Evolutionary conservation across 2,888 invertebrate species (phyloP), one percentile per base, ranked within the genome.

Genomic region (Cephalotes varians): DNA sequence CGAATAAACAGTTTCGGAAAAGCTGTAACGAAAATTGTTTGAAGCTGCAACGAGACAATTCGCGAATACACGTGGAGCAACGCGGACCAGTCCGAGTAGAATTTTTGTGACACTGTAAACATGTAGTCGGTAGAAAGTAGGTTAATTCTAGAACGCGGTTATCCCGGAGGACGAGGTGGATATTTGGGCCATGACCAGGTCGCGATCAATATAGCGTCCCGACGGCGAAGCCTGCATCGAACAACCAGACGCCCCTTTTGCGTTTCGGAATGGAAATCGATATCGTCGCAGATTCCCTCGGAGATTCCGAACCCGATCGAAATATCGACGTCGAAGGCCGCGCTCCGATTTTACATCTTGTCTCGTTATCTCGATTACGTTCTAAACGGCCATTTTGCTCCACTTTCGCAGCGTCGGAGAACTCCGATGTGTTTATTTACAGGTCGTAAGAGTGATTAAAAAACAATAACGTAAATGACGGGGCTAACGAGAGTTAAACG

Each of bases 101-200:
- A 51, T 71, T 77, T 77, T 77, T 72, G 72, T 34, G 72, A 56
- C 56, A 71, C 44, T n/a, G 72, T 28, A 21, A 51, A 54, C 25
- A 81, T 74, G 77, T 54, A 80, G 83, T 76, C 60, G 58, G 87
- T 82, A 81, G 86, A 87, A 94, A 93, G 92, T 94, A 90, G 93
- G 92, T 93, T 93, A 91, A 91, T 92, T 92, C 92, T 91, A 88
- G 92, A 91, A 91, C 86, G 82, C 86, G 89, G 81, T 77, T 90
- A 88, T 93, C 93, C 93, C 91, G 90, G 92, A 93, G 92, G 93
- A 93, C 92, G 91, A 89, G 91, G 90, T 89, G 91, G 91, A 92
- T 94, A 94, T 94, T 94, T 93, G 91, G 94, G 93, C 93, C 94
- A 93, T 92, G 93, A 93, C 92, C 93, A 93, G 92, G 92, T 93